Base-by-base conservation (phyloP, 1,140 invertebrate species). In the Calliopsis andreniformis region DNA sequence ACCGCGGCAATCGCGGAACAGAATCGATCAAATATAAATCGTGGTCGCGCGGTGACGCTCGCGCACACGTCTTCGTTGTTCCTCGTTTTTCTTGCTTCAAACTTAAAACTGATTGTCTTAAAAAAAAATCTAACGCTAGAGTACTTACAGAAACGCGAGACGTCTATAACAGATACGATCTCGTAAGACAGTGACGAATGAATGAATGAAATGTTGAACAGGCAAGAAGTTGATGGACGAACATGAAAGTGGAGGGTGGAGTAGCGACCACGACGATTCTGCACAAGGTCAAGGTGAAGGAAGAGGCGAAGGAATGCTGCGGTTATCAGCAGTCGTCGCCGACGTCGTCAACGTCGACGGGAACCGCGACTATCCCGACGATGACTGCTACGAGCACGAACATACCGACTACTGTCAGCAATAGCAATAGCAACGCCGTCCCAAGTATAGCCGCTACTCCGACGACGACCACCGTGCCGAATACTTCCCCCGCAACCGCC, bases 1-100 rank as follows among this genome's bases (percentile, higher is more conserved):
- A 66, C 78, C 68, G 69, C 30, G 58, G 67, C 76, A 71, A 75
- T 68, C 77, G 79, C 70, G 78, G 85, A 86, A 86, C 84, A 78
- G 85, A 89, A 91, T 91, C 90, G 88, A 91, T 91, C 90, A 91
- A 91, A 91, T 89, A 79, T 84, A 86, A 91, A 89, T 90, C 78
- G 83, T 76, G 71, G 66, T 78, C 73, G 80, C 75, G 77, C 80
- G 84, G 78, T 59, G 47, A 72, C 75, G 35, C 4, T 39, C 10
- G 59, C 66, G 55, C 56, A 71, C 69, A 66, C 49, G 51, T 71
- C 73, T 76, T 58, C 30, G 20, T 58, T 55, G 39, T 62, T 42
- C 45, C 30, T 80, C 47, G 67, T n/a, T 56, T 12, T 3, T 4
- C 23, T 23, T 12, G 32, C n/a, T n/a, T n/a, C n/a, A n/a, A n/a